These are phyloP conservation scores for Drosophila varians DNA, from an alignment of 1,140 invertebrate species.

Conservation along the genomic window DNA sequence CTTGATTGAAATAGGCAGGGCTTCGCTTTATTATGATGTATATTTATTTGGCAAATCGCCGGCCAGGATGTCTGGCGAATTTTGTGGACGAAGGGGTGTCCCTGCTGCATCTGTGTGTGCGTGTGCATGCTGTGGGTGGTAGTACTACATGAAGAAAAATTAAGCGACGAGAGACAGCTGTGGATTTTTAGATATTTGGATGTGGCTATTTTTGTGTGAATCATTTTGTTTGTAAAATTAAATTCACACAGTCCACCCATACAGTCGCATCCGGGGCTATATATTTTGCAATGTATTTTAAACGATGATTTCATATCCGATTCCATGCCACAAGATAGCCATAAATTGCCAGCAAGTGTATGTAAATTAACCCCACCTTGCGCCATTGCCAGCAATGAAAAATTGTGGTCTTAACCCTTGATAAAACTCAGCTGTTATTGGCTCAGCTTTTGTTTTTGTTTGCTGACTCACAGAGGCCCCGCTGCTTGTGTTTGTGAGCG, in stretches of 20 bases:
- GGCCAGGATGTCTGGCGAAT: conserved; percentile 19
- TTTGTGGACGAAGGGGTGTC: background rate
- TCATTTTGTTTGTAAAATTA: conserved; percentile 79
- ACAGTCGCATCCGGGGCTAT: conserved; percentile 11
- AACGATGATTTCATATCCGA: conserved; percentile 70
- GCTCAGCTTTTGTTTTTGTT: conserved; percentile 48
- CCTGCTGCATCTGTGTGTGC: background rate
- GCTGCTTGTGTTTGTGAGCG: conserved; percentile 16
- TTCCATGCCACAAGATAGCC: conserved; percentile 33
- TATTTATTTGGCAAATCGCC: conserved; percentile 9
- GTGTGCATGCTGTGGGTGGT: conserved; percentile 34
- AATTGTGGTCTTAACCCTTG: conserved; percentile 12
- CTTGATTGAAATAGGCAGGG: background rate
- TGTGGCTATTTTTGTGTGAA: conserved; percentile 75
- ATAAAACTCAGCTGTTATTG: conserved; percentile 57
- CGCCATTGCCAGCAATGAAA: background rate
- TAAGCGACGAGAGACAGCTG: conserved; percentile 66
- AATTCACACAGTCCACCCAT: conserved; percentile 42
- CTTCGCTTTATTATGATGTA: conserved; percentile 1
- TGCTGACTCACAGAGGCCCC: conserved; percentile 53
- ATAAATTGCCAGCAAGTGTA: conserved; percentile 42
- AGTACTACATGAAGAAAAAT: conserved; percentile 26
- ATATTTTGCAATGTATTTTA: conserved; percentile 49
- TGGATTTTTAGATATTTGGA: conserved; percentile 45
- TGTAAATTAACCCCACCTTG: conserved; percentile 40